phyloP scores from a whole-genome alignment of 2,797 vertebrate species.

The Clarias platycephalus region DNA sequence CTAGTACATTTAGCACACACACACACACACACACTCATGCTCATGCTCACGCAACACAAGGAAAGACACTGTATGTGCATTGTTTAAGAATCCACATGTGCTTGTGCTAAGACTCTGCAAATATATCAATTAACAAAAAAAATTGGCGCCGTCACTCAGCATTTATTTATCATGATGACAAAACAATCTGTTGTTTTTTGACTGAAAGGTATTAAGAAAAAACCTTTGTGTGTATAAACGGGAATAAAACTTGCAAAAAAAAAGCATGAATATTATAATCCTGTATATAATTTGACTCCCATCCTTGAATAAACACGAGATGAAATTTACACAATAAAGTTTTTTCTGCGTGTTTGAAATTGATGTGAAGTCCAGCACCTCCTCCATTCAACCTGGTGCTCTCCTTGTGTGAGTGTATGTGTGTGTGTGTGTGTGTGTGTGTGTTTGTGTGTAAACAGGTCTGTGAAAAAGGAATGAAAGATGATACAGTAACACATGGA shows the following conservation, averaged over 20 bases:
- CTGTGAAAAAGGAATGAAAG: neutral
- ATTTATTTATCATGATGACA: neutral
- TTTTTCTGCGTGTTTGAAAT: neutral
- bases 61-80: neutral
- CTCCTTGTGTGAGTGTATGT: neutral
- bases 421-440: slow-evolving; percentile 3
- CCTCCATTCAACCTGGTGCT: too few species aligned
- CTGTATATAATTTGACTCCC: neutral
- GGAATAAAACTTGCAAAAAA: too few species aligned
- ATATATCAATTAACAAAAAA: neutral
- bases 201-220: neutral
- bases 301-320: neutral
- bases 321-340: neutral
- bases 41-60: neutral
- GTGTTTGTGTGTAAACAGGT: neutral
- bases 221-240: neutral
- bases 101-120: neutral
- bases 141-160: neutral
- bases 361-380: neutral
- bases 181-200: neutral
- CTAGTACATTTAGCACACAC: neutral
- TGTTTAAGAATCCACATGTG: neutral
- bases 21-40: neutral
- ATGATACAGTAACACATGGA: neutral
- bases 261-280: too few species aligned